phyloP scores from a whole-genome alignment of 2,888 invertebrate genomes.

The Hypselothyrea guttata region DNA sequence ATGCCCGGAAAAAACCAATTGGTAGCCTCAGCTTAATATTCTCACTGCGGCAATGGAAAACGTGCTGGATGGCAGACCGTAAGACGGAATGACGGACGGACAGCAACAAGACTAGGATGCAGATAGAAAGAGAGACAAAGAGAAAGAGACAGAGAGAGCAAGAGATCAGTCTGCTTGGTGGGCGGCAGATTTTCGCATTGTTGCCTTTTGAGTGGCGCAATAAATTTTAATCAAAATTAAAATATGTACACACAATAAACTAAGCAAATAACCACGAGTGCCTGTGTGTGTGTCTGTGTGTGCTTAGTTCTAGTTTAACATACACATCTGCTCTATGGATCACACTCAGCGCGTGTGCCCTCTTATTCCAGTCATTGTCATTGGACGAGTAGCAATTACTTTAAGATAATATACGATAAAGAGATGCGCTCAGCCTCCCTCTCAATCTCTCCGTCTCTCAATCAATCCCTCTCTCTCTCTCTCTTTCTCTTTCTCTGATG shows the following conservation, averaged over 20 bases:
- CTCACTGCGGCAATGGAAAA: constrained; percentile 53
- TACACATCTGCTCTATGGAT: constrained; percentile 6
- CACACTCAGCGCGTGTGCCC: constrained; percentile 60
- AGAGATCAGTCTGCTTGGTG: constrained; percentile 31
- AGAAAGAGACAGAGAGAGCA: constrained; percentile 2
- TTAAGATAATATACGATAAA: background rate
- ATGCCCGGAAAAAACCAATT: constrained; percentile 83
- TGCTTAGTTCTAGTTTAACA: constrained; percentile 28
- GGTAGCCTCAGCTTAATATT: constrained; percentile 80
- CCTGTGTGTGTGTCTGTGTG: background rate
- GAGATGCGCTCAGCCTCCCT: too few species aligned
- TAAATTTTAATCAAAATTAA: constrained; percentile 79
- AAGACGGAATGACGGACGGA: constrained; percentile 5
- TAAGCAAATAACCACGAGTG: constrained; percentile 57
- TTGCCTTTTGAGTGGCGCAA: constrained; percentile 66
- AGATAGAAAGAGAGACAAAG: constrained; percentile 9
- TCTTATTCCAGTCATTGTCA: constrained; percentile 42
- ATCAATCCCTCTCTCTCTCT: too few species aligned
- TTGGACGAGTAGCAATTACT: constrained; percentile 11
- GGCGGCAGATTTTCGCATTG: constrained; percentile 45
- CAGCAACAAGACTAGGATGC: constrained; percentile 1
- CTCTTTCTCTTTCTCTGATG: too few species aligned
- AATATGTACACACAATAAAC: constrained; percentile 63
- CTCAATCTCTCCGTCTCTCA: too few species aligned
- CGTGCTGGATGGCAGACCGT: constrained; percentile 30